A percentile compares a stretch with the other conserved stretches of the same genome.
Evolutionary conservation across 2,113 vertebrate genomes (phyloP).

Genomic region (Mungos mungo): DNA sequence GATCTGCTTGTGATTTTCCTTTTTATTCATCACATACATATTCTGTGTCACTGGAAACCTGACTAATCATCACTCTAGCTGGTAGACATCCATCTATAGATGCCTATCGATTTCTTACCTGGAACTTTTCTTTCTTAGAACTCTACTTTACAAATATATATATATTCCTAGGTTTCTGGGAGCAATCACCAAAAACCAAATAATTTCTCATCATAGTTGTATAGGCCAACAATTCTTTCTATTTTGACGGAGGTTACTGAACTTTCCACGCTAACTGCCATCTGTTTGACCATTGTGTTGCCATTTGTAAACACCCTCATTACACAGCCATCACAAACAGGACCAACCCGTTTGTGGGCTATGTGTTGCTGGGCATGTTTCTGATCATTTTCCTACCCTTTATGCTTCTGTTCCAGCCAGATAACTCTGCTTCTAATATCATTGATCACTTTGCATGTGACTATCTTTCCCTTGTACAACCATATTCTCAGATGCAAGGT

Average conservation of each 20-base stretch:
- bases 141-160: neutral
- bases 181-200: neutral
- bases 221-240: neutral
- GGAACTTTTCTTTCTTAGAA: neutral
- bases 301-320: neutral
- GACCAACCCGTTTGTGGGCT: too few relatives aligned
- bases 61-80: conserved; percentile 45
- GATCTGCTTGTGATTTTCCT: conserved; percentile 37
- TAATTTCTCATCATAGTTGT: neutral
- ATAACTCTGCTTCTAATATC: neutral
- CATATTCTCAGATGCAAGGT: neutral
- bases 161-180: neutral
- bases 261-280: neutral
- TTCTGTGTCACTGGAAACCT: conserved; percentile 45
- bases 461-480: neutral
- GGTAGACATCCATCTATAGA: neutral
- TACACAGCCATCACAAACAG: neutral
- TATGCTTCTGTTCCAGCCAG: too few relatives aligned
- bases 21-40: conserved; percentile 53
- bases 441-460: neutral
- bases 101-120: neutral
- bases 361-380: too few relatives aligned
- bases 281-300: neutral
- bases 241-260: neutral
- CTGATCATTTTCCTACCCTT: too few relatives aligned